Percentiles rank a stretch among this genome's conserved stretches.
phyloP scores from a whole-genome alignment of 1,140 invertebrate genomes.

The Lutraria rhynchaena region DNA sequence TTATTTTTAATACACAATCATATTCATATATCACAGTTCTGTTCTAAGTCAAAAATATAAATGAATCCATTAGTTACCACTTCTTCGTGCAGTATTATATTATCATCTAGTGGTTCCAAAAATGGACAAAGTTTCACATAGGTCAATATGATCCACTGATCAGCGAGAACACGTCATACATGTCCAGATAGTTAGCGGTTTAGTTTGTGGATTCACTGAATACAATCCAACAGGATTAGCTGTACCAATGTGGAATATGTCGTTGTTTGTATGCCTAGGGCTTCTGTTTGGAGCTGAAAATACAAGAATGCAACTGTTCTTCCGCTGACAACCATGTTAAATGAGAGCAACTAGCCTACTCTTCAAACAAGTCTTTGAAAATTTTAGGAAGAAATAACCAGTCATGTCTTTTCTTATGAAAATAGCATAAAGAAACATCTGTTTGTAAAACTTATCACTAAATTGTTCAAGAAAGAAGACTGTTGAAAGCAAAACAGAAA shows the following conservation, averaged over 20 bases:
- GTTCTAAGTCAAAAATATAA: no score
- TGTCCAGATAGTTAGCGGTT: conserved; percentile 76
- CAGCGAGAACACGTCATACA: conserved; percentile 80
- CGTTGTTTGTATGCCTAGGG: conserved; percentile 74
- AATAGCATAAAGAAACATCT: no score
- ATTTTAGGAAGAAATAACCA: no score
- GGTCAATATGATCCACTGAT: conserved; percentile 71
- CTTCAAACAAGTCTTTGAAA: no score
- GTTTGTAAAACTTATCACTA: no score
- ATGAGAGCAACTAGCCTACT: no score
- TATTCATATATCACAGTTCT: no score
- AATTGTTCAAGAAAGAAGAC: no score
- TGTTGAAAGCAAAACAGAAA: no score
- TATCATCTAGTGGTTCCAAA: conserved; percentile 75
- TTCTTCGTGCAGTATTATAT: conserved; percentile 80
- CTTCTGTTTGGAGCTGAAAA: conserved; percentile 58
- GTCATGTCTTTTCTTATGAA: no score
- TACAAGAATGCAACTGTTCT: not conserved
- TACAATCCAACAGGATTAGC: conserved; percentile 84
- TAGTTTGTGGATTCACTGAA: conserved; percentile 79
- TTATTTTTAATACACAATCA: no score
- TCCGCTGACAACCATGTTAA: no score
- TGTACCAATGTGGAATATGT: conserved; percentile 84
- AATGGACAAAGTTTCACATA: conserved; percentile 78
- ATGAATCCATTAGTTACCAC: conserved; percentile 67